Evolutionary conservation across 1,140 invertebrate genomes (phyloP), one percentile per base, ranked within the genome.

Genomic region (Lerema accius): DNA sequence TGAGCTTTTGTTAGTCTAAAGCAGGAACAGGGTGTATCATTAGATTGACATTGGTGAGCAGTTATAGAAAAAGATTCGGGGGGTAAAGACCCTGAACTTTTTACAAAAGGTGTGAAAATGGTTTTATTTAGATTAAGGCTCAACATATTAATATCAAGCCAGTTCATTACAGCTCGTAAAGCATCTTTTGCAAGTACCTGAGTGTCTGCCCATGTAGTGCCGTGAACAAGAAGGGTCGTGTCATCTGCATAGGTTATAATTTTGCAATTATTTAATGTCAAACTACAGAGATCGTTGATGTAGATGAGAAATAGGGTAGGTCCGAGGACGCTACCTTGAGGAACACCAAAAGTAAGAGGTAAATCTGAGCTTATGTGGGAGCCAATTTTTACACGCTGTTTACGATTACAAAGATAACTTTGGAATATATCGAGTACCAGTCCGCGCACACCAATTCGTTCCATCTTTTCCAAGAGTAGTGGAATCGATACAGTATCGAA

Each of bases 171-270:
- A 0, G 7, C 9, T 4, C 35, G 13, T 14, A 62, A 23, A 0
- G 11, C 50, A 11, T 14, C 13, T 28, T 63, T 49, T 2, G 42
- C 49, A 45, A 3, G 9, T 9, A 9, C 23, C n/a, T n/a, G 14
- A 1, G 15, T 19, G 4, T 63, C 39, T 6, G 0, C 4, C 26
- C 48, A 42, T 23, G 39, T 13, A 28, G 40, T 15, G 0, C 9
- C 60, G n/a, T 43, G 60, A 3, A 62, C 35, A 11, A 62, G 15
- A 15, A 62, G 14, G 2, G 59, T 48, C 5, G 59, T 62, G 37
- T 62, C 39, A 28, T 51, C 48, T 23, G 59, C 60, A 37, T 53
- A 63, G 4, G 48, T 35, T 10, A 53, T 16, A 16, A 45, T 19
- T 32, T 46, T 43, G 4, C 10, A n/a, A 45, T 63, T 43, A 9